Conservation (phyloP, 2,797 vertebrate genomes). For the Sebastes diploproa region DNA sequence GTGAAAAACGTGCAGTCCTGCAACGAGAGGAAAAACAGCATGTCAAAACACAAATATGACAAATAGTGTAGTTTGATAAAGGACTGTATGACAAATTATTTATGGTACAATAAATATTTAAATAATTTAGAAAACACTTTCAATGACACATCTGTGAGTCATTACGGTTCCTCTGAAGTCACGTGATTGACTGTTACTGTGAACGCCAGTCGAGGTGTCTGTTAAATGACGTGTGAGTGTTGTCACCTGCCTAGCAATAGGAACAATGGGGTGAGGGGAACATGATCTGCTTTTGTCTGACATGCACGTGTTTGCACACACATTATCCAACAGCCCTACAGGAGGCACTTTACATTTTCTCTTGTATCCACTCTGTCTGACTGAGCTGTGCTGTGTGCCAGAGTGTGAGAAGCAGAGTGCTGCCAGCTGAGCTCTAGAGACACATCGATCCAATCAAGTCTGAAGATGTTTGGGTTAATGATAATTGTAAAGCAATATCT, state of each 20-base stretch:
- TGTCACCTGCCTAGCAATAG: slow-evolving; percentile 42
- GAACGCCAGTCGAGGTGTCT: slow-evolving; percentile 16
- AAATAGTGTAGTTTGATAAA: neutral
- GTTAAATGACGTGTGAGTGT: slow-evolving; percentile 39
- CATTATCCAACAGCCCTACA: slow-evolving; percentile 30
- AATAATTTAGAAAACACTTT: neutral
- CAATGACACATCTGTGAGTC: slow-evolving; percentile 26
- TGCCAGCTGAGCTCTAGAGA: slow-evolving; percentile 18
- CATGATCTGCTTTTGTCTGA: slow-evolving; percentile 64
- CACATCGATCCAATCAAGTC: neutral
- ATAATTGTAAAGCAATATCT: neutral
- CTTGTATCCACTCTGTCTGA: slow-evolving; percentile 36
- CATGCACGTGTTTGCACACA: slow-evolving; percentile 38
- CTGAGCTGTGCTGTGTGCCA: slow-evolving; percentile 15
- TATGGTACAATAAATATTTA: neutral
- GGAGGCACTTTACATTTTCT: slow-evolving; percentile 28
- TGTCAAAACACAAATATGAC: neutral
- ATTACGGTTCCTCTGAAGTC: slow-evolving; percentile 5
- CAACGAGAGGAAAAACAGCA: slow-evolving; percentile 49
- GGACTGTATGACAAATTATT: neutral
- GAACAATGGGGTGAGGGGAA: slow-evolving; percentile 46
- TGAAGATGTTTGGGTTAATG: neutral
- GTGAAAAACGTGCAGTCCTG: slow-evolving; percentile 99
- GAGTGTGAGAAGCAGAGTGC: slow-evolving; percentile 38
- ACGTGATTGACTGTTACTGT: slow-evolving; percentile 6